Evolutionary conservation across 2,113 vertebrate genomes (phyloP).

Genomic region (Mormyrus iriodes): DNA sequence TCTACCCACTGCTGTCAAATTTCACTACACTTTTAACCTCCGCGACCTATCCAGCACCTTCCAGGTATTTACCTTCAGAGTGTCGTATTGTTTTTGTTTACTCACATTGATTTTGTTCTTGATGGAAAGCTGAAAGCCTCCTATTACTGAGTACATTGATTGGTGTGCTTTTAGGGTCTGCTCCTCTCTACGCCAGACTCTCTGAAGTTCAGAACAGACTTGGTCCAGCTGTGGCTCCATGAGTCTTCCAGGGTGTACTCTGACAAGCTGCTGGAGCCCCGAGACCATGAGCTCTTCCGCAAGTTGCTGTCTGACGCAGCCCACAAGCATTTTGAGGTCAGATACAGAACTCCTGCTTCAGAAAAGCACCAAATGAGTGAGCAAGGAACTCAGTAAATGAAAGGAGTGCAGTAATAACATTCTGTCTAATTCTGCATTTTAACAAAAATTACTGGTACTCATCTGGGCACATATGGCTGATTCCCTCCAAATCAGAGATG

Average conservation of each 20-base stretch:
- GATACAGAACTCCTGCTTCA: background rate
- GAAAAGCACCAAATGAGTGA: background rate
- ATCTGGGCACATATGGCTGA: background rate
- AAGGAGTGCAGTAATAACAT: background rate
- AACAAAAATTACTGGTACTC: background rate
- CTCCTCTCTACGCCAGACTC: slow-evolving; percentile 61
- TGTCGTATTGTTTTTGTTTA: background rate
- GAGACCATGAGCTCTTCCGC: slow-evolving; percentile 62
- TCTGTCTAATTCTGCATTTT: background rate
- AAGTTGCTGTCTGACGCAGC: slow-evolving; percentile 58
- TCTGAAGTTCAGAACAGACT: slow-evolving; percentile 54
- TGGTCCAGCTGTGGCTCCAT: slow-evolving; percentile 63
- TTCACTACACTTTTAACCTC: slow-evolving; percentile 69
- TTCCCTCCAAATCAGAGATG: background rate
- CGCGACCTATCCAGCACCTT: slow-evolving; percentile 67
- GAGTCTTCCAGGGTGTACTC: slow-evolving; percentile 67
- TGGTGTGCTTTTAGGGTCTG: slow-evolving; percentile 58
- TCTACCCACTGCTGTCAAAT: slow-evolving; percentile 64
- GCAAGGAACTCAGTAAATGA: background rate
- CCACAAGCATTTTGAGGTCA: slow-evolving; percentile 66
- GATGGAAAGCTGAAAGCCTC: background rate
- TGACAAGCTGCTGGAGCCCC: slow-evolving; percentile 64
- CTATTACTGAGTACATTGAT: background rate
- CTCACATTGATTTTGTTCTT: background rate
- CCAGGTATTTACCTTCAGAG: slow-evolving; percentile 51